Evolutionary conservation across 1,140 invertebrate species (phyloP), one percentile per base, ranked within the genome.

Genomic region (Lordiphosa stackelbergi): DNA sequence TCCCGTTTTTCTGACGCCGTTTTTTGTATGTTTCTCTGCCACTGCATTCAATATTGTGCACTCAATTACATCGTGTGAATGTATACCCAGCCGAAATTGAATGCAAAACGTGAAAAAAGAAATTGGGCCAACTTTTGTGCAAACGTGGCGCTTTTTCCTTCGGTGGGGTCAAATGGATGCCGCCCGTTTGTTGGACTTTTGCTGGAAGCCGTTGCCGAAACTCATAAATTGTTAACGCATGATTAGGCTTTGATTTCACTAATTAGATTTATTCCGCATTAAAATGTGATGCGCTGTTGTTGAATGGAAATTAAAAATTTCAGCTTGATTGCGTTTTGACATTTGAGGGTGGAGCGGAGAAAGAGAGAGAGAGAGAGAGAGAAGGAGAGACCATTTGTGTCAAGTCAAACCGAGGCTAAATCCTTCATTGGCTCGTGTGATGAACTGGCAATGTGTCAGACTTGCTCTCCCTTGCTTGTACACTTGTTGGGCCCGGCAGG

Each of bases 211-310:
- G 6, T 6, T 63, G 58, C 40, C 60, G 77, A 73, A 77, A 72
- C 68, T 73, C 77, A 81, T 81, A 81, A 81, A 81, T 81, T 81
- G 72, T 83, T 77, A 77, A 83, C 77, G 77, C 77, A 77, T 81
- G 77, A 81, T 81, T 81, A 81, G 77, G 34, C 77, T 69, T 77
- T 83, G 77, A 81, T 77, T 83, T 81, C 72, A 77, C 77, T 81
- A 81, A 81, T 81, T 81, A 81, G 77, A 81, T 81, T 81, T 84
- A 81, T 81, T 58, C 64, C 72, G 77, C 56, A 83, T 81, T 83
- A 83, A 81, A 77, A 69, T 69, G 40, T 54, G 64, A 71, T 49
- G 71, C 12, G 45, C 53, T 36, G 43, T 40, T 69, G 37, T 69
- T 61, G 65, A 51, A 69, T 69, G 72, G 59, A 81, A 81, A 81